phyloP scores from a whole-genome alignment of 1,140 invertebrate genomes.

The Calliopsis andreniformis region DNA sequence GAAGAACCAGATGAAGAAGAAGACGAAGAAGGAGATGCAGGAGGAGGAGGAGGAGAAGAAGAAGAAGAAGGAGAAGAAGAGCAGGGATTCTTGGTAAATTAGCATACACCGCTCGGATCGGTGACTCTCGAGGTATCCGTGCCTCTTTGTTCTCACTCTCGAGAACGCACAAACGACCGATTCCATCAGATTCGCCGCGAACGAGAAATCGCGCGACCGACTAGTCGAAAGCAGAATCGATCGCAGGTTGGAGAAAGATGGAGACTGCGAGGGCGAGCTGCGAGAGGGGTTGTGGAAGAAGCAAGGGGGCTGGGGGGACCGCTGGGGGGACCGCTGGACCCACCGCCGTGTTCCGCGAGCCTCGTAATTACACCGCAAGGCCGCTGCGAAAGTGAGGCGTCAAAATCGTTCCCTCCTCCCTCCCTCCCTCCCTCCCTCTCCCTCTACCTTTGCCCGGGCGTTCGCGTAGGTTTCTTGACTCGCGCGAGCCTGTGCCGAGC shows the following conservation, averaged over 20 bases:
- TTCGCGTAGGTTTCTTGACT: background rate
- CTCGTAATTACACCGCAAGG: constrained; percentile 79
- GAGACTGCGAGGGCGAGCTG: background rate
- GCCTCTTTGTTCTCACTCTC: constrained; percentile 61
- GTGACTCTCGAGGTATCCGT: constrained; percentile 22
- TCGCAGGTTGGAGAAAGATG: constrained; percentile 18
- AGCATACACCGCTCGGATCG: constrained; percentile 62
- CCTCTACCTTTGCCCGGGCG: background rate
- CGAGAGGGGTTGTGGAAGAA: constrained; percentile 27
- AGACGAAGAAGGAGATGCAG: background rate
- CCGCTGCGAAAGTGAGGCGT: constrained; percentile 73
- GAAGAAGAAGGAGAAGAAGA: constrained; percentile 36
- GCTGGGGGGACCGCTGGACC: constrained; percentile 75
- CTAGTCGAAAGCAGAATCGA: background rate
- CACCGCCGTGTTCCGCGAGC: constrained; percentile 81
- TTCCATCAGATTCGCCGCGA: background rate
- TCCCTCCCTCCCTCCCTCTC: constrained; percentile 12
- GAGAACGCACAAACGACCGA: constrained; percentile 32
- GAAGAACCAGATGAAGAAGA: too few relatives aligned
- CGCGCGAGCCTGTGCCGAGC: constrained; percentile 57
- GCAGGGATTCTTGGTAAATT: constrained; percentile 65
- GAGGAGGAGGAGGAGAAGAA: constrained; percentile 18
- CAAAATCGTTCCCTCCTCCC: constrained; percentile 67
- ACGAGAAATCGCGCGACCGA: background rate
- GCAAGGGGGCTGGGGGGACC: constrained; percentile 46